Evolutionary conservation across 2,888 invertebrate species (phyloP), one percentile per base, ranked within the genome.

Genomic region (Miltochrista miniata): DNA sequence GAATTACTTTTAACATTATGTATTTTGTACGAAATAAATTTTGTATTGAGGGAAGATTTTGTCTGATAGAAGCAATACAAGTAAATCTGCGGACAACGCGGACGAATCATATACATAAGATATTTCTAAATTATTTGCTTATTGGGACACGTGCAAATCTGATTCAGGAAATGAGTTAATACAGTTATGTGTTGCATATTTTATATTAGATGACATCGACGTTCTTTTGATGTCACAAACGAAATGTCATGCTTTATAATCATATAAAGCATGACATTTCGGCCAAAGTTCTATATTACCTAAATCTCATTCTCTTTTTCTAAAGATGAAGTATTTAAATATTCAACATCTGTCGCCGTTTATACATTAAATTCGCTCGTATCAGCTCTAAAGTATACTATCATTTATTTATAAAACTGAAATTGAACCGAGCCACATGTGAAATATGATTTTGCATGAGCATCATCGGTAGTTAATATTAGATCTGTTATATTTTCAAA

Each of bases 391-490:
- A 5, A 15, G 3, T 36, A 40, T 33, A 4, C 18, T 43, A 44
- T 30, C 44, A 33, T 49, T 60, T 48, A 51, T 68, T 68, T 53
- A 38, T 51, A 38, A 29, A 29, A 14, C 10, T 15, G 24, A 49
- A 54, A 45, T 10, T 42, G 36, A 12, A 33, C 12, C 8, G 9
- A 43, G 38, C 36, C 46, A 13, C 13, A 30, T 10, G 35, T 56
- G 59, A 62, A 60, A 55, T 61, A 59, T 66, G 33, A 50, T 61
- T 36, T 14, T 9, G 13, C 14, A 35, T 10, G 56, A 64, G 55
- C 63, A 18, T 43, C 39, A 44, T 41, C 43, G 45, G 44, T 39
- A 15, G 18, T 14, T 42, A 40, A 15, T 51, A 46, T 52, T 49
- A 42, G 11, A 53, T 7, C 49, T 53, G 36, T 10, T 43, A 29